Evolutionary conservation across 2,113 vertebrate genomes (phyloP).

Genomic region (Tragelaphus imberbis): DNA sequence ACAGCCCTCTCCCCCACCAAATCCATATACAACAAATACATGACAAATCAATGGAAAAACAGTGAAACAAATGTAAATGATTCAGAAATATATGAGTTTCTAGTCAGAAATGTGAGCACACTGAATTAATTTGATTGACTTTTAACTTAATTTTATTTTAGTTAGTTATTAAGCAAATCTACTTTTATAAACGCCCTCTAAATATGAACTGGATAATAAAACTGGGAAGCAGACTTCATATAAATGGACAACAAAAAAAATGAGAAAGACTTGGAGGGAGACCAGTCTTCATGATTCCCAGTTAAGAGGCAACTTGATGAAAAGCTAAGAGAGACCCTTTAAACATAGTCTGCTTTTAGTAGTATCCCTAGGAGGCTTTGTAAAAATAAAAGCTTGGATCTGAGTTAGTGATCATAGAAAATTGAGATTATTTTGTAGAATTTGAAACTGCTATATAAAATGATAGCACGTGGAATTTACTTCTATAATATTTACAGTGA

Average conservation of each 20-base stretch:
- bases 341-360: neutral
- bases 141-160: neutral
- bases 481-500: constrained; percentile 6
- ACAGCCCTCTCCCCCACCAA: neutral
- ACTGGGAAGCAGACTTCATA: neutral
- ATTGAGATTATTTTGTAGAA: neutral
- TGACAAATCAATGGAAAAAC: neutral
- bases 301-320: neutral
- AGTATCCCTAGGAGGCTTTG: neutral
- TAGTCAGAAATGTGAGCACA: neutral
- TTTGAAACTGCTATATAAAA: neutral
- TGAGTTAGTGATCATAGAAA: neutral
- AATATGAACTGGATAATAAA: constrained; percentile 4
- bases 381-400: neutral
- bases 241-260: neutral
- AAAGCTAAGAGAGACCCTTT: neutral
- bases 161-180: neutral
- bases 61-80: neutral
- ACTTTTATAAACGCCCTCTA: neutral
- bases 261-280: neutral
- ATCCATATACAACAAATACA: neutral
- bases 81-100: neutral
- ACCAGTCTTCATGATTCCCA: neutral
- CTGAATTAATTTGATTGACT: neutral
- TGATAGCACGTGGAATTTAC: neutral